Percentiles rank a stretch among this genome's conserved stretches.
Conservation (phyloP, 2,888 invertebrate species). For the Leptopilina drosophilae region DNA sequence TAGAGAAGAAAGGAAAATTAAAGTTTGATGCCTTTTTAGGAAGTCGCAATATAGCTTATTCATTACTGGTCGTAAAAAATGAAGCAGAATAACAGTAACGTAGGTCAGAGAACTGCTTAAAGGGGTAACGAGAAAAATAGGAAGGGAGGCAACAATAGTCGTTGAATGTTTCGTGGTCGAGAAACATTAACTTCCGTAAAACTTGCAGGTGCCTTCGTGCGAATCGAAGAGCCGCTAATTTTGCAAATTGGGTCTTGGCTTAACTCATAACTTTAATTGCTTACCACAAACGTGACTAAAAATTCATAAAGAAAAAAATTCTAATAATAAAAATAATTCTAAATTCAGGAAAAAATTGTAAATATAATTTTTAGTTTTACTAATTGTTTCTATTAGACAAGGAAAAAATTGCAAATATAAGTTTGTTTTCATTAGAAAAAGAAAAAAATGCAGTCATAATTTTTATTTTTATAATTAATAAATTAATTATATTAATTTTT, state of each 20-base stretch:
- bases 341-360: slow-evolving; percentile 4
- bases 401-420: too few species aligned
- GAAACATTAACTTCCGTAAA: slow-evolving; percentile 42
- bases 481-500: background rate
- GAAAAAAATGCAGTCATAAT: too few species aligned
- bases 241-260: slow-evolving; percentile 20
- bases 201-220: slow-evolving; percentile 31
- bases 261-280: slow-evolving; percentile 47
- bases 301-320: background rate
- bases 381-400: background rate
- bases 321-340: background rate
- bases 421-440: background rate
- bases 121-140: slow-evolving; percentile 41
- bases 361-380: background rate
- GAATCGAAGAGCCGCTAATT: slow-evolving; percentile 36
- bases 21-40: background rate
- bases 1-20: slow-evolving; percentile 1
- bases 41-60: background rate
- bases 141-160: background rate
- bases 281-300: slow-evolving; percentile 2
- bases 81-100: slow-evolving; percentile 30
- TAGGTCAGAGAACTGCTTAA: slow-evolving; percentile 35
- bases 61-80: slow-evolving; percentile 32
- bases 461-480: too few species aligned
- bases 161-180: slow-evolving; percentile 43